Evolutionary conservation across 2,797 vertebrate species (phyloP).

Genomic region (Intellagama lesueurii): DNA sequence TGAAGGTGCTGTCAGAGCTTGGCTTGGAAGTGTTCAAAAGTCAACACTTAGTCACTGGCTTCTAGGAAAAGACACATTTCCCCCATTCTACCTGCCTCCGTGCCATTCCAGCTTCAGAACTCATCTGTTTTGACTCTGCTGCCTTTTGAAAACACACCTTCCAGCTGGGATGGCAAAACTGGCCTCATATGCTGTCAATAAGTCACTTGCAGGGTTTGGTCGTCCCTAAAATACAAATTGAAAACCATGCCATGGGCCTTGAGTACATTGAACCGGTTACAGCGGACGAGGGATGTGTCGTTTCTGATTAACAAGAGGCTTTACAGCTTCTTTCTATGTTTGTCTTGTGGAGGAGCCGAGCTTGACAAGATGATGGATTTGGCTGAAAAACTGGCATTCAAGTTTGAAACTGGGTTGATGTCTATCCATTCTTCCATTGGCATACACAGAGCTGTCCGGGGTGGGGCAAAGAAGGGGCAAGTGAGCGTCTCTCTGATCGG

Average conservation of each 20-base stretch:
- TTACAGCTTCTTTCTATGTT: neutral
- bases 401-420: neutral
- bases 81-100: neutral
- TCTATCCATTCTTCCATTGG: neutral
- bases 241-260: no score
- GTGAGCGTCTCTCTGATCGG: neutral
- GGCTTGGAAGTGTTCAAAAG: no score
- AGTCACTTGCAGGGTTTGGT: constrained; percentile 13
- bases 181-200: constrained; percentile 9
- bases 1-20: no score
- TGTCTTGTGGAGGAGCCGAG: neutral
- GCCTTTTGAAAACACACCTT: constrained; percentile 37
- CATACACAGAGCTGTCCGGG: neutral
- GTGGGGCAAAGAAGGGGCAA: no score
- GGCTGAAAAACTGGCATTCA: neutral
- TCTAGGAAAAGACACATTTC: constrained; percentile 30
- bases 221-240: neutral
- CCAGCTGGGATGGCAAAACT: constrained; percentile 24
- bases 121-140: constrained; percentile 30
- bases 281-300: no score
- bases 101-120: neutral
- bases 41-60: constrained; percentile 9
- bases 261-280: neutral
- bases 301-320: neutral
- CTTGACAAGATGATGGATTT: neutral